A percentile compares a stretch with the other conserved stretches of the same genome.
Conservation (phyloP, 2,113 vertebrate species). For the Thalassarche chlororhynchos region DNA sequence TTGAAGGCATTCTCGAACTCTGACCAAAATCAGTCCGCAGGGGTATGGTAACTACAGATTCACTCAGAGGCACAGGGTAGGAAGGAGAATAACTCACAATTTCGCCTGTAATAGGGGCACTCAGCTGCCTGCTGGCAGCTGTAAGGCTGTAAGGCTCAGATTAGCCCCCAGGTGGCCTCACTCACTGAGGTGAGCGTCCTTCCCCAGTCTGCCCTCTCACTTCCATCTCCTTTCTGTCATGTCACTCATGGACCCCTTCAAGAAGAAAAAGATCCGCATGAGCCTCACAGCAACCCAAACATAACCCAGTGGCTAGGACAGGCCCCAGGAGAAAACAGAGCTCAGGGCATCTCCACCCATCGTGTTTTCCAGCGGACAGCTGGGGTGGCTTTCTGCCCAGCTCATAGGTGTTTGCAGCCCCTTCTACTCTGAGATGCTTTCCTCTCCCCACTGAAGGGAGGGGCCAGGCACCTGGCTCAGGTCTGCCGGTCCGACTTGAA, state of each 20-base stretch:
- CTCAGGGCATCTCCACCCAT: not conserved
- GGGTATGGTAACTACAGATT: not conserved
- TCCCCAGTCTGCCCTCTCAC: not conserved
- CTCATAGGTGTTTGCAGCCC: fast-evolving
- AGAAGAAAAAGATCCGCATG: not conserved
- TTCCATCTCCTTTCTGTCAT: not conserved
- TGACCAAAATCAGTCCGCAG: not conserved
- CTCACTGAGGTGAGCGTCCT: not conserved
- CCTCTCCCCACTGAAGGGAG: not conserved
- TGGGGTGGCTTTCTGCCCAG: not conserved
- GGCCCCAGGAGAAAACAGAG: not conserved
- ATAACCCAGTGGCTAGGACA: not conserved
- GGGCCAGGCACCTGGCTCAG: too few species aligned
- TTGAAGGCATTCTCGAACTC: not conserved
- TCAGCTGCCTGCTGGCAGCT: not conserved
- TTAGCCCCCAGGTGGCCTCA: not conserved
- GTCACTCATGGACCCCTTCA: not conserved
- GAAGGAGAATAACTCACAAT: not conserved
- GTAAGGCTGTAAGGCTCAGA: not conserved
- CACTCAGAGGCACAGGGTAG: not conserved
- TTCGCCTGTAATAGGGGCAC: not conserved
- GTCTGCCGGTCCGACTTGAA: not conserved
- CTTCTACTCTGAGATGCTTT: not conserved
- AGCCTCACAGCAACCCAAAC: not conserved
- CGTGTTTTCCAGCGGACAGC: not conserved